These are phyloP conservation scores for Aphaenogaster ashmeadi DNA, from an alignment of 1,140 invertebrate species.

Conservation along the genomic window DNA sequence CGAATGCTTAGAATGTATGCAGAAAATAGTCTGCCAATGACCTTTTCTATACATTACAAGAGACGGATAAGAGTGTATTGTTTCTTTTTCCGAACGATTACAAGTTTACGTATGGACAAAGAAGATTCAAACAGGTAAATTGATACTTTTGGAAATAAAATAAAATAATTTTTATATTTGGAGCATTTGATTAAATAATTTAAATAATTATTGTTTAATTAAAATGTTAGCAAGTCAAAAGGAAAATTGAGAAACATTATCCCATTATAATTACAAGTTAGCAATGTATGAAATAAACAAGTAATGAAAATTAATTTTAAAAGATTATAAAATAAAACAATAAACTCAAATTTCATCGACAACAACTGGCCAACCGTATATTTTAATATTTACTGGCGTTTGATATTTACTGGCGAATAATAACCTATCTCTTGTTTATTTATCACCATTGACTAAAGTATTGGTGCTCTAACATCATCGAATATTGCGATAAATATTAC, in stretches of 20 bases:
- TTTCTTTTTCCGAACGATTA: background rate
- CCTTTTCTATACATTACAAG: background rate
- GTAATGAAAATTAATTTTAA: background rate
- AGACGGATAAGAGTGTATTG: background rate
- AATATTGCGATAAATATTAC: too few relatives aligned
- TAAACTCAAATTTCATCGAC: too few relatives aligned
- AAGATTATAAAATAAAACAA: too few relatives aligned
- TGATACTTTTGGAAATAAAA: background rate
- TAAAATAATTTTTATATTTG: background rate
- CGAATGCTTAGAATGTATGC: background rate
- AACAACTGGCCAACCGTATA: too few relatives aligned
- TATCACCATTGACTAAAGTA: too few relatives aligned
- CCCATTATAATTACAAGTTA: background rate
- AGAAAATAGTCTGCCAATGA: slow-evolving; percentile 4
- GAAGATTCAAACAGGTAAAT: background rate
- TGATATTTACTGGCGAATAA: too few relatives aligned
- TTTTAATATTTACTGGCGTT: too few relatives aligned
- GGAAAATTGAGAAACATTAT: background rate
- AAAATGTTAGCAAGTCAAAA: background rate
- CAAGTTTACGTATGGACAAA: background rate
- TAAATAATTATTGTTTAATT: background rate
- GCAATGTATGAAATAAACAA: background rate
- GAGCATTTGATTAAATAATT: background rate
- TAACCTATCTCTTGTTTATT: too few relatives aligned
- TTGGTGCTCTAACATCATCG: too few relatives aligned